A percentile compares a stretch with the other conserved stretches of the same genome.
phyloP scores from a whole-genome alignment of 2,113 vertebrate species.

The Syngnathus scovelli region DNA sequence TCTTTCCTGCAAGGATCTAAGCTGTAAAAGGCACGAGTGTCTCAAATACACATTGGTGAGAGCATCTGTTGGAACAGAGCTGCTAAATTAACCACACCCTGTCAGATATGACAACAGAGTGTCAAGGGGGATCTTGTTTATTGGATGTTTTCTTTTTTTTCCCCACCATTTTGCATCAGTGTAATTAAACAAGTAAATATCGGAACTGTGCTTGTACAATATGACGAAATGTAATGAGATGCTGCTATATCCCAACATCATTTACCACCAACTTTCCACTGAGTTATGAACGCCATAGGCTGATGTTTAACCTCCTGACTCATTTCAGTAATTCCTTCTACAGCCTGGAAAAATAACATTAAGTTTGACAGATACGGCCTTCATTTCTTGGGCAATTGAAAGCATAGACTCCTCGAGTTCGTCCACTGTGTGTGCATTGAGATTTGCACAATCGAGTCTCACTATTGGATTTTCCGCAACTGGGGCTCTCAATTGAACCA shows the following conservation, averaged over 20 bases:
- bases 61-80: not conserved
- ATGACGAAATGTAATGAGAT: not conserved
- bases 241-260: not conserved
- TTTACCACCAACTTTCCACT: conserved; percentile 19
- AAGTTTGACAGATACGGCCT: conserved; percentile 20
- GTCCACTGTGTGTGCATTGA: conserved; percentile 3
- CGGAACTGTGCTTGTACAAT: conserved; percentile 30
- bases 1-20: conserved; percentile 20
- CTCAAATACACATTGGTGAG: conserved; percentile 36
- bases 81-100: conserved; percentile 6
- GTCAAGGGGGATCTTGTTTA: conserved; percentile 49
- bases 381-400: conserved; percentile 25
- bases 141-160: conserved; percentile 34
- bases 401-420: conserved; percentile 1
- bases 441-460: conserved; percentile 45
- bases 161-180: not conserved
- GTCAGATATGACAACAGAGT: conserved; percentile 28
- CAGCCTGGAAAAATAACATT: conserved; percentile 11
- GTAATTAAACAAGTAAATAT: not conserved
- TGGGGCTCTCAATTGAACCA: conserved; percentile 12
- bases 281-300: not conserved
- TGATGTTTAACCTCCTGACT: conserved; percentile 20
- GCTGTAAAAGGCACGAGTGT: conserved; percentile 27
- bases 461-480: conserved; percentile 44
- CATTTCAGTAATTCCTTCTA: conserved; percentile 11